Conservation (phyloP, 2,797 vertebrate species). For the Macropodus opercularis region DNA sequence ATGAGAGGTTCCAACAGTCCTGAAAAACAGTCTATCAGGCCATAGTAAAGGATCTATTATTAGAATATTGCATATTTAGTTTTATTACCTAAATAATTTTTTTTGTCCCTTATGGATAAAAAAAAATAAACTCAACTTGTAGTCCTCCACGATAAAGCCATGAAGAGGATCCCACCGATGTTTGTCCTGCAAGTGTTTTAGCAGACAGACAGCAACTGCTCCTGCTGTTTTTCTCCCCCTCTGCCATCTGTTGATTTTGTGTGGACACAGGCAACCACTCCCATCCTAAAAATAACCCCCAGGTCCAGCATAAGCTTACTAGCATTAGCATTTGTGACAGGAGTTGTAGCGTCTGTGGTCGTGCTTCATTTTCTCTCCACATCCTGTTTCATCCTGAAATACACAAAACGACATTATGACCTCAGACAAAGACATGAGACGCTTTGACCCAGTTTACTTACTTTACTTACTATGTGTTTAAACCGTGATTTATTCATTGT, state of each 20-base stretch:
- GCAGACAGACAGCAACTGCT: neutral
- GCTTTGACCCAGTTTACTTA: neutral
- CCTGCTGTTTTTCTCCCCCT: neutral
- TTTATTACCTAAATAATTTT: neutral
- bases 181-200: neutral
- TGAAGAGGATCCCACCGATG: neutral
- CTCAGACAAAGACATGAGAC: neutral
- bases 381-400: slow-evolving; percentile 6
- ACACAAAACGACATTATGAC: neutral
- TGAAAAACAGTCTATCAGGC: neutral
- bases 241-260: slow-evolving; percentile 45
- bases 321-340: neutral
- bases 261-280: slow-evolving; percentile 41
- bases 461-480: neutral
- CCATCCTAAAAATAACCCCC: slow-evolving; percentile 7
- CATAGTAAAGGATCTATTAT: neutral
- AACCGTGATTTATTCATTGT: neutral
- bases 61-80: too few relatives aligned
- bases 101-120: neutral
- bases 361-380: slow-evolving; percentile 11
- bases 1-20: neutral
- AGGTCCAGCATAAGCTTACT: neutral
- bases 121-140: neutral
- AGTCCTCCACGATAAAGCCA: neutral
- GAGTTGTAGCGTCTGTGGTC: slow-evolving; percentile 5